phyloP scores from a whole-genome alignment of 2,113 vertebrate genomes.

The Sturnus vulgaris region DNA sequence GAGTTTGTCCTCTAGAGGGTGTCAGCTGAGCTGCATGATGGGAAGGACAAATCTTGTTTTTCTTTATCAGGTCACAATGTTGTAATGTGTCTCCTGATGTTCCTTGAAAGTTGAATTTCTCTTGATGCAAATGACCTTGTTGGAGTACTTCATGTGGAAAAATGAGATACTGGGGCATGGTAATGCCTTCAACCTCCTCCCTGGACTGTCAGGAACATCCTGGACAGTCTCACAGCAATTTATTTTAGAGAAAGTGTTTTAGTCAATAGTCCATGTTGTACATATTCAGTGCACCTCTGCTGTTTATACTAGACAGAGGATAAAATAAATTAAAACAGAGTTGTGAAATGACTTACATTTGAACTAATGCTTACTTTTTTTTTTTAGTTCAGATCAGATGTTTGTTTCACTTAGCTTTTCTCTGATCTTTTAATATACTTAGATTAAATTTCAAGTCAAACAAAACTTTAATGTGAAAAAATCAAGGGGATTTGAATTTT shows the following conservation, averaged over 20 bases:
- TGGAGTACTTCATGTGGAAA: neutral
- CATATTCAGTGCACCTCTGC: neutral
- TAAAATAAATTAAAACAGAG: neutral
- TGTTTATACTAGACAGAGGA: neutral
- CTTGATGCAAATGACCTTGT: neutral
- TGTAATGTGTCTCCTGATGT: neutral
- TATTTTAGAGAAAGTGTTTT: neutral
- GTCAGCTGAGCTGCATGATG: conserved; percentile 19
- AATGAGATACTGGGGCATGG: neutral
- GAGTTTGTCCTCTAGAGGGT: conserved; percentile 30
- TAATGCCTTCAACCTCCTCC: neutral
- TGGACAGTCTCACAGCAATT: neutral
- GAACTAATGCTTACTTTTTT: neutral
- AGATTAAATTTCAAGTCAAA: neutral
- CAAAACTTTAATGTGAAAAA: neutral
- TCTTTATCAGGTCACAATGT: neutral
- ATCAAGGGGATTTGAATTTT: neutral
- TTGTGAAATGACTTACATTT: neutral
- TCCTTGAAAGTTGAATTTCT: neutral
- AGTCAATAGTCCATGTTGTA: neutral
- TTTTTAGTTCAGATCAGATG: neutral
- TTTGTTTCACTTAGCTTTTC: neutral
- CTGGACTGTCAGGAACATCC: neutral
- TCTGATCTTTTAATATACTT: neutral
- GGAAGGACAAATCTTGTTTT: neutral